These are phyloP conservation scores for Psettodes erumei DNA, from an alignment of 2,113 vertebrate species.

Conservation along the genomic window DNA sequence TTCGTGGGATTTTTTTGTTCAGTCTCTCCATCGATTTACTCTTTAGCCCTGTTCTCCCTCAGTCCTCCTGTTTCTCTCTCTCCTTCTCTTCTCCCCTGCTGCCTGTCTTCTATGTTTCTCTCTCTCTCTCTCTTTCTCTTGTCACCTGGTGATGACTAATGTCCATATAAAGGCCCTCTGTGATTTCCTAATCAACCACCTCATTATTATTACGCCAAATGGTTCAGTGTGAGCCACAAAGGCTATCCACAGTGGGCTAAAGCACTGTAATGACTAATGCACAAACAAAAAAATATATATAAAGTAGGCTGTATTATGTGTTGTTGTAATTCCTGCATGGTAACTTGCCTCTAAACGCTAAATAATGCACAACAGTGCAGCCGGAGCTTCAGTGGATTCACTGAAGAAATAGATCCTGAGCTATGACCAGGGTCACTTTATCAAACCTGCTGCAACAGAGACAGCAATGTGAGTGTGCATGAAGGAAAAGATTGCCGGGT, in stretches of 20 bases:
- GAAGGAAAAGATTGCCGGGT: constrained; percentile 9
- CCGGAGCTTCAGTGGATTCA: background rate
- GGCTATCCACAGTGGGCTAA: background rate
- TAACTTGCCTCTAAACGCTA: background rate
- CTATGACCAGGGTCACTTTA: background rate
- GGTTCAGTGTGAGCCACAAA: constrained; percentile 14
- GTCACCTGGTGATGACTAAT: constrained; percentile 34
- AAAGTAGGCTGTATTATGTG: background rate
- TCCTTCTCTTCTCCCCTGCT: background rate
- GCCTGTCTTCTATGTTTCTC: background rate
- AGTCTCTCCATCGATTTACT: background rate
- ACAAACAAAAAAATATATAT: background rate
- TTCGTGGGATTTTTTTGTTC: background rate
- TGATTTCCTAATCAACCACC: constrained; percentile 49
- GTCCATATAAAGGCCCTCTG: constrained; percentile 41
- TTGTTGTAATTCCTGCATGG: constrained; percentile 29
- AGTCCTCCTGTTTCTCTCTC: background rate
- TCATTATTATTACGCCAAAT: constrained; percentile 25
- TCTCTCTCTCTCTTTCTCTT: constrained; percentile 2
- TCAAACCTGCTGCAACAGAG: constrained; percentile 4
- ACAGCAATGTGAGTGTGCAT: constrained; percentile 12
- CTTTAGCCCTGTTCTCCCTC: background rate
- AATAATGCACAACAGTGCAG: constrained; percentile 3
- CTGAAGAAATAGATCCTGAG: constrained; percentile 5
- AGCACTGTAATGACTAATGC: background rate